A percentile compares a stretch with the other conserved stretches of the same genome.
Conservation (phyloP, 2,113 vertebrate genomes). For the Tor tambroides region DNA sequence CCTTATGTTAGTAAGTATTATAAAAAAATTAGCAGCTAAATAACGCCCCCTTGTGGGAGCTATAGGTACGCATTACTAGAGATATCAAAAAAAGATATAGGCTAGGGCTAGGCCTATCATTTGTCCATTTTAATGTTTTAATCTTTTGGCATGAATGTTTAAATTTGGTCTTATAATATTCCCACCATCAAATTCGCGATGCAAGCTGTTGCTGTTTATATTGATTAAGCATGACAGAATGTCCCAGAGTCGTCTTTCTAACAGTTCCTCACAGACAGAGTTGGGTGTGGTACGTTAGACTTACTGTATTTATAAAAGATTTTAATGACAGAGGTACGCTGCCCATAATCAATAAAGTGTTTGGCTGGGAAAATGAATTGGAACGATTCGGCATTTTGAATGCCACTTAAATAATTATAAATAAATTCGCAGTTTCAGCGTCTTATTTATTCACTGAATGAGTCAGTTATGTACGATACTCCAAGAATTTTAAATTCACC, state of each 20-base stretch:
- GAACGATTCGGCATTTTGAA: neutral
- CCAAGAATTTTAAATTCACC: too few species aligned
- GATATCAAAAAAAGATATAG: neutral
- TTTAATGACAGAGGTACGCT: neutral
- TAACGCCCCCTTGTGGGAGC: slow-evolving; percentile 8
- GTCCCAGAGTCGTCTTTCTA: neutral
- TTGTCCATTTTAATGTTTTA: neutral
- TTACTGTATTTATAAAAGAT: neutral
- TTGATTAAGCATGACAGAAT: too few species aligned
- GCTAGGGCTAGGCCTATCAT: neutral
- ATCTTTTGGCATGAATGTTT: neutral
- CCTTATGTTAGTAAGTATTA: neutral
- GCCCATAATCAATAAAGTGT: neutral
- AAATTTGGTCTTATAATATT: neutral
- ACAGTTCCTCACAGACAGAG: neutral
- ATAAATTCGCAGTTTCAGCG: neutral
- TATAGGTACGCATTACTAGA: neutral
- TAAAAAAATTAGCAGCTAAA: neutral
- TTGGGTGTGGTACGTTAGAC: neutral
- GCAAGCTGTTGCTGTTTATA: neutral
- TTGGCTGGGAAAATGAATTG: neutral
- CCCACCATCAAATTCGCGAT: neutral
- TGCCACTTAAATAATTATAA: too few species aligned
- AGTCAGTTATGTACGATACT: too few species aligned
- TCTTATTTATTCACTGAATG: neutral